Percentiles rank a stretch among this genome's conserved stretches.
phyloP scores from a whole-genome alignment of 2,113 vertebrate genomes.

The Coturnix japonica region DNA sequence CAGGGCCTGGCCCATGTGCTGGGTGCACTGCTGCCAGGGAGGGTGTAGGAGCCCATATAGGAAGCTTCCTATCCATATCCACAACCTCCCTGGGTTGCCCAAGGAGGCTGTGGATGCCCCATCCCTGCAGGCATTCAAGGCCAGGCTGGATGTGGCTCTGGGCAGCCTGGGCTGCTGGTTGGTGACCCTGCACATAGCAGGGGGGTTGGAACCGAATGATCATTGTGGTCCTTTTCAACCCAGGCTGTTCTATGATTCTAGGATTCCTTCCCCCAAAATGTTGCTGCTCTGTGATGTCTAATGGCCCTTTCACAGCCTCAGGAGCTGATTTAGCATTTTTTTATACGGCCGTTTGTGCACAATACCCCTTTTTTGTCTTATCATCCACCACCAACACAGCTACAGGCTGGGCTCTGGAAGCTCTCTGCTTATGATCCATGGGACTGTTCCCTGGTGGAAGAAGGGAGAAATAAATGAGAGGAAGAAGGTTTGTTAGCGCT shows the following conservation, averaged over 20 bases:
- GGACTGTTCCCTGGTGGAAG: not conserved
- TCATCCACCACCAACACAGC: not conserved
- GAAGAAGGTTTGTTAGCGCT: constrained; percentile 5
- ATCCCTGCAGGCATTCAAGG: too few species aligned
- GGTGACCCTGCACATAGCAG: too few species aligned
- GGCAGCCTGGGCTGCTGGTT: too few species aligned
- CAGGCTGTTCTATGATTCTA: too few species aligned
- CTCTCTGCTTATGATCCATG: not conserved
- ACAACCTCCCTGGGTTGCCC: too few species aligned
- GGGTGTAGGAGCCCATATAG: not conserved
- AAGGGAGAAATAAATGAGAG: constrained; percentile 23
- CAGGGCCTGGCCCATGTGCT: constrained; percentile 11
- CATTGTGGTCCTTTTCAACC: too few species aligned
- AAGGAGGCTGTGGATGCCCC: too few species aligned
- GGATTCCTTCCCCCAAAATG: not conserved
- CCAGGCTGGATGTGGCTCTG: too few species aligned
- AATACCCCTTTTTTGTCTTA: constrained; percentile 13
- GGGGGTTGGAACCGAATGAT: too few species aligned
- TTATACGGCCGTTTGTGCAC: not conserved
- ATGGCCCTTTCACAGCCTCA: constrained; percentile 46
- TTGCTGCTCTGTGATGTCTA: not conserved
- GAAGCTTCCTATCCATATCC: not conserved
- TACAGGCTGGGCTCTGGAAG: not conserved
- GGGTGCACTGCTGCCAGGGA: not conserved
- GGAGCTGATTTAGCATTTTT: constrained; percentile 20